Evolutionary conservation across 2,888 invertebrate genomes (phyloP).

Genomic region (Diachrysia chrysitis): DNA sequence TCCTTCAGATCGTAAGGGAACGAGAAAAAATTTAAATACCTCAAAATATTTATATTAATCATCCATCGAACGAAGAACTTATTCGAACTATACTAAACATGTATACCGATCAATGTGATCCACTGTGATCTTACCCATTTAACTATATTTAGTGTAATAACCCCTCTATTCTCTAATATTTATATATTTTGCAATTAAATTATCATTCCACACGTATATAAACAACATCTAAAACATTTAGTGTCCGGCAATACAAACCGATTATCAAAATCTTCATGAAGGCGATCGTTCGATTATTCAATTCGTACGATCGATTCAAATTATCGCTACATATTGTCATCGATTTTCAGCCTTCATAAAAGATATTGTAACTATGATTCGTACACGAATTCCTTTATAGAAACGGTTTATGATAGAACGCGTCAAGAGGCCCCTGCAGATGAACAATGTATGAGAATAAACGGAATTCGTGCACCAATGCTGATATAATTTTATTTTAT

Average conservation of each 20-base stretch:
- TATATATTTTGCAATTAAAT: slow-evolving; percentile 55
- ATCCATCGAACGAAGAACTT: slow-evolving; percentile 50
- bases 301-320: slow-evolving; percentile 65
- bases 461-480: slow-evolving; percentile 77
- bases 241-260: slow-evolving; percentile 66
- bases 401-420: slow-evolving; percentile 38
- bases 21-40: slow-evolving; percentile 50
- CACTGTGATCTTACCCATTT: slow-evolving; percentile 53
- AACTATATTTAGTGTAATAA: slow-evolving; percentile 52
- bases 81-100: slow-evolving; percentile 55
- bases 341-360: slow-evolving; percentile 72
- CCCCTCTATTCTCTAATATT: slow-evolving; percentile 52
- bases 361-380: slow-evolving; percentile 66
- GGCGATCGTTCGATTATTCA: slow-evolving; percentile 64
- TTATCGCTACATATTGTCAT: slow-evolving; percentile 80
- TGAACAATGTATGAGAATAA: slow-evolving; percentile 55
- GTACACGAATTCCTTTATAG: slow-evolving; percentile 74
- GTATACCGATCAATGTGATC: slow-evolving; percentile 59
- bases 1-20: slow-evolving; percentile 52
- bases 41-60: slow-evolving; percentile 54
- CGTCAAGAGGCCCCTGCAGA: slow-evolving; percentile 45
- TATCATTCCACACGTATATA: slow-evolving; percentile 51
- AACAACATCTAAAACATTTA: slow-evolving; percentile 55
- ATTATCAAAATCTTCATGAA: slow-evolving; percentile 62
- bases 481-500: slow-evolving; percentile 62